phyloP scores from a whole-genome alignment of 2,888 invertebrate species.

The Steromphala cineraria region DNA sequence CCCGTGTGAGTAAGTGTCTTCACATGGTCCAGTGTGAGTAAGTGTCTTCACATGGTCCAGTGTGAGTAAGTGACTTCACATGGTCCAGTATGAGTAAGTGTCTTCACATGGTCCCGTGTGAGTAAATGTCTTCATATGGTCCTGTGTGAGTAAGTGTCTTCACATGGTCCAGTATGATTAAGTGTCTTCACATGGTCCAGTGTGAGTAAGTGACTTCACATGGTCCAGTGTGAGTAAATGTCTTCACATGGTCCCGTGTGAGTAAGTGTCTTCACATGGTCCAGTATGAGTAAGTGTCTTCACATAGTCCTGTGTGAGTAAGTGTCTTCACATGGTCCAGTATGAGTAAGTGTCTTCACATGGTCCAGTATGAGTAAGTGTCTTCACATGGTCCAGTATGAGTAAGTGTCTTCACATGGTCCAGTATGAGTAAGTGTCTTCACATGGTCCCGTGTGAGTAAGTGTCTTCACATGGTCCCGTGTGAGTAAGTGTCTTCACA shows the following conservation, averaged over 20 bases:
- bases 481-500: no score
- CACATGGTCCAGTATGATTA: not conserved
- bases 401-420: not conserved
- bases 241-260: not conserved
- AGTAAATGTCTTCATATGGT: no score
- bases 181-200: not conserved
- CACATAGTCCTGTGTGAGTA: not conserved
- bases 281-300: not conserved
- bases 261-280: slow-evolving; percentile 15
- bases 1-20: no score
- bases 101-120: not conserved
- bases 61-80: no score
- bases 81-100: not conserved
- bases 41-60: not conserved
- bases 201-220: no score
- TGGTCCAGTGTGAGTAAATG: not conserved
- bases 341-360: no score
- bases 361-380: not conserved
- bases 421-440: no score
- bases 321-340: not conserved
- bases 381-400: not conserved
- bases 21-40: not conserved
- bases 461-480: not conserved
- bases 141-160: no score
- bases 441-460: slow-evolving; percentile 13